A percentile compares a stretch with the other conserved stretches of the same genome.
Evolutionary conservation across 2,888 invertebrate species (phyloP).

Genomic region (Notodonta dromedarius): DNA sequence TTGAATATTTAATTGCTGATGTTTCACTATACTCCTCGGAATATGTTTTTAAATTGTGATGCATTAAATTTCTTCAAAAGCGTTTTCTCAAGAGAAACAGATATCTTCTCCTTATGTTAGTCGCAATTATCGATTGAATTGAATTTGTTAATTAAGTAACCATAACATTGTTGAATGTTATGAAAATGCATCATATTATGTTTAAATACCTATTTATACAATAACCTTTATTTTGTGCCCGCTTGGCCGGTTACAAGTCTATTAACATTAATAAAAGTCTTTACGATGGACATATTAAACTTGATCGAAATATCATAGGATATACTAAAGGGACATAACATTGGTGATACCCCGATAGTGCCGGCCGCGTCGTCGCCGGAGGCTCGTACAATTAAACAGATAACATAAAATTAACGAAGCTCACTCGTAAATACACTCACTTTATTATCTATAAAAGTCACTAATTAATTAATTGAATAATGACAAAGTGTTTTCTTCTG

Average conservation of each 20-base stretch:
- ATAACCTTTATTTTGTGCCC: neutral
- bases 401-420: constrained; percentile 79
- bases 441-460: constrained; percentile 82
- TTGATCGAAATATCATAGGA: constrained; percentile 44
- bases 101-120: too few species aligned
- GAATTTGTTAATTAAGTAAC: neutral
- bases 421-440: constrained; percentile 75
- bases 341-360: constrained; percentile 47
- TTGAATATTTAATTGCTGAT: constrained; percentile 5
- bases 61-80: too few species aligned
- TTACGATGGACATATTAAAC: constrained; percentile 41
- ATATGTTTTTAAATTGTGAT: too few species aligned
- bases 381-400: constrained; percentile 74
- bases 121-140: too few species aligned
- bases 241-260: neutral
- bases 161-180: too few species aligned
- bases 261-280: constrained; percentile 27
- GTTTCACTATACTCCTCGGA: neutral
- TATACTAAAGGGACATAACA: constrained; percentile 45
- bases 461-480: constrained; percentile 82
- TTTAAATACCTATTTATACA: neutral
- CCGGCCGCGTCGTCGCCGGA: constrained; percentile 52
- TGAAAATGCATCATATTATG: too few species aligned
- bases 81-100: too few species aligned
- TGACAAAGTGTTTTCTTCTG: constrained; percentile 72